Conservation (phyloP, 2,113 vertebrate genomes). For the Pteropus alecto region DNA sequence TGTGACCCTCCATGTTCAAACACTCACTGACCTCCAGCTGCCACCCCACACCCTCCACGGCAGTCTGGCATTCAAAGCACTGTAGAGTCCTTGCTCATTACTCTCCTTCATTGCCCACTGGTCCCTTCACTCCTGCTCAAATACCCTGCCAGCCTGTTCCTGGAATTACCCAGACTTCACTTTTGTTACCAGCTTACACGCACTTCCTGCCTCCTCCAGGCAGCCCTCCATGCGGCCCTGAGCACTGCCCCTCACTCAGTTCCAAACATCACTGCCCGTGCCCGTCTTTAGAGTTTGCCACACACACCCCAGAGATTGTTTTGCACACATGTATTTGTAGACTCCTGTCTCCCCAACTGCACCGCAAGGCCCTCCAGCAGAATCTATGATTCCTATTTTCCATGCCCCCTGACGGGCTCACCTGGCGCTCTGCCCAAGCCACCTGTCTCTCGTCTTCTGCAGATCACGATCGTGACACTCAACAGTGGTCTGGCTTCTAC, state of each 20-base stretch:
- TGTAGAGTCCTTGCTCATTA: neutral
- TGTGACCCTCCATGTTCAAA: neutral
- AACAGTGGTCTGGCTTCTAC: neutral
- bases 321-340: rapidly evolving
- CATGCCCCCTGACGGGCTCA: no score
- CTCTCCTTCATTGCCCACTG: neutral
- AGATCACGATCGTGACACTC: rapidly evolving
- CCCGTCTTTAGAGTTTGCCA: neutral
- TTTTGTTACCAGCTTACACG: neutral
- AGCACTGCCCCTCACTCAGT: neutral
- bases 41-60: neutral
- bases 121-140: neutral
- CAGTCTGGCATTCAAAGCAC: neutral
- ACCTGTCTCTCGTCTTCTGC: rapidly evolving
- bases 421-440: neutral
- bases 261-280: neutral
- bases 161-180: neutral
- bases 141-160: neutral
- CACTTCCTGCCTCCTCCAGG: neutral
- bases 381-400: neutral
- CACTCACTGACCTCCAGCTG: neutral
- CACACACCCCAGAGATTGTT: neutral
- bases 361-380: neutral
- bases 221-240: neutral
- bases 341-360: neutral